Evolutionary conservation across 1,140 invertebrate genomes (phyloP), one percentile per base, ranked within the genome.

Genomic region (Drosophila watanabei): DNA sequence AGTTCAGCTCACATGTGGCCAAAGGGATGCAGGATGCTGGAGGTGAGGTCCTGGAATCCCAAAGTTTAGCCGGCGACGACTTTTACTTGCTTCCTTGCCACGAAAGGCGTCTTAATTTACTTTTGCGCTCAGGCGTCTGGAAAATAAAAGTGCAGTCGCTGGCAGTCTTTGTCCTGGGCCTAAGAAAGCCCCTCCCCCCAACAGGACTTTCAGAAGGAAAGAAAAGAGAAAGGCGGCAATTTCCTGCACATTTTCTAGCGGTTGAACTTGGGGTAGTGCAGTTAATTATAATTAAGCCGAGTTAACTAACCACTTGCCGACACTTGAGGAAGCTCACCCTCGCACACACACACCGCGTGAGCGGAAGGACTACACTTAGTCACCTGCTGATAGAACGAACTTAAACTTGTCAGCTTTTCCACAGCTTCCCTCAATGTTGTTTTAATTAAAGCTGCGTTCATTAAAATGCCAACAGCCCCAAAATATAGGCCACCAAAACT

Each of bases 271-370:
- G 70, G 70, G 59, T 65, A 86, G 88, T 80, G 80, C 82, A 92
- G 91, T 92, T 92, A 92, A 92, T 92, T 92, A 92, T 91, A 92
- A 92, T 92, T 92, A 92, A 91, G 91, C 77, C 85, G 62, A 90
- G 91, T 87, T 92, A 91, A 92, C 88, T 91, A 82, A 90, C 82
- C 86, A 90, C 87, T 90, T 90, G 82, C 66, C 65, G 62, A 61
- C 79, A 71, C 79, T 90, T 51, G 59, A 66, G 33, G 39, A 13
- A 82, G 18, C 37, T 35, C n/a, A 45, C 20, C 35, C 18, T n/a
- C 37, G 10, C 37, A 46, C 11, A 14, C 30, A 11, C 30, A 28
- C 28, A 37, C 52, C 20, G 18, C 11, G 7, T 14, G 20, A 33
- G 43, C 9, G 1, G 20, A 54, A 39, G 46, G 59, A 59, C 61